phyloP scores from a whole-genome alignment of 1,140 invertebrate species.

The Heliothis virescens region DNA sequence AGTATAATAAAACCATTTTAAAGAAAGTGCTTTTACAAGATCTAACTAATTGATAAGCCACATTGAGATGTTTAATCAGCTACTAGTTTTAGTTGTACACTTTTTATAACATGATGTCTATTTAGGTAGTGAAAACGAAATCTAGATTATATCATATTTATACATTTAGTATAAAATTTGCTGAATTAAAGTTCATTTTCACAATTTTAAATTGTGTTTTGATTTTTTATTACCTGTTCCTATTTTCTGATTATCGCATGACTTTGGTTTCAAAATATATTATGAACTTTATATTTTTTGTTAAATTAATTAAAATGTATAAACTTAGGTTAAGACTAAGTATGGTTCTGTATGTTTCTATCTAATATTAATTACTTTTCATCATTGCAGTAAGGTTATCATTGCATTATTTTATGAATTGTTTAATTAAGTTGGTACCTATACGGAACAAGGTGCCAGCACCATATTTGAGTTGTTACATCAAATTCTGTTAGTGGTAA shows the following conservation, averaged over 20 bases:
- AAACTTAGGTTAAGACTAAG: too few relatives aligned
- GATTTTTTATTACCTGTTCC: slow-evolving; percentile 54
- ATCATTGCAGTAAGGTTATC: too few relatives aligned
- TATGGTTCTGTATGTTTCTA: neutral
- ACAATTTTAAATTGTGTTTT: slow-evolving; percentile 82
- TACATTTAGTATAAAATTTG: slow-evolving; percentile 86
- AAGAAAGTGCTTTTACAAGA: slow-evolving; percentile 85
- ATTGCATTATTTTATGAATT: too few relatives aligned
- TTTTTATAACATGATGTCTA: slow-evolving; percentile 86
- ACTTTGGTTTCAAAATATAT: too few relatives aligned
- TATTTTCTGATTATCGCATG: neutral
- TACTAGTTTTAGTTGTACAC: slow-evolving; percentile 86
- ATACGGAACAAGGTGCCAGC: neutral
- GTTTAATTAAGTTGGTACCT: neutral
- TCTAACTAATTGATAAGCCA: slow-evolving; percentile 84
- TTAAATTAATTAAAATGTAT: too few relatives aligned
- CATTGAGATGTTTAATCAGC: slow-evolving; percentile 85
- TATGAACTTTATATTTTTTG: too few relatives aligned
- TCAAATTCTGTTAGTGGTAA: too few relatives aligned
- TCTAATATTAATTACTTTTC: too few relatives aligned
- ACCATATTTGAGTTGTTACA: too few relatives aligned
- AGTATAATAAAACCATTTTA: slow-evolving; percentile 82
- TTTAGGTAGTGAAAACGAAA: slow-evolving; percentile 85
- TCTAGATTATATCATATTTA: slow-evolving; percentile 86
- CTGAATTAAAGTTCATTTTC: slow-evolving; percentile 86